phyloP scores from a whole-genome alignment of 2,888 invertebrate genomes.

The Ichneumoninae sp. region DNA sequence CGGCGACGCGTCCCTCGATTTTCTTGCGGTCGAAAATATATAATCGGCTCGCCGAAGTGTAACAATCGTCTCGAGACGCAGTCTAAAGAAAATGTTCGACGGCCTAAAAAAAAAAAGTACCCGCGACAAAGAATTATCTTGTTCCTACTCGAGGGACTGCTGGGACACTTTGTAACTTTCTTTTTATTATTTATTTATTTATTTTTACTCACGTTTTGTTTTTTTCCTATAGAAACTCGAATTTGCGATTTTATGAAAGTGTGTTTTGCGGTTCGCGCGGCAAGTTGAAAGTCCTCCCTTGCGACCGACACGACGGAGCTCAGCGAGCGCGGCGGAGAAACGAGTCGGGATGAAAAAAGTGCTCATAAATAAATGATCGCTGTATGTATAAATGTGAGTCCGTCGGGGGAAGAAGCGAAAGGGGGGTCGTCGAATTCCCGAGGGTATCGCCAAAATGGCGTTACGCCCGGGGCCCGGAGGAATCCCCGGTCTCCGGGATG shows the following conservation, averaged over 20 bases:
- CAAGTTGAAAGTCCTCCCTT: not conserved
- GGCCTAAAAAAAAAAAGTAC: not conserved
- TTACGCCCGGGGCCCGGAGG: not conserved
- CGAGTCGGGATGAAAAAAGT: not conserved
- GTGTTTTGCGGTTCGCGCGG: not conserved
- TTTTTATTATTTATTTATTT: not conserved
- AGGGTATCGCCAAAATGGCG: slow-evolving; percentile 45
- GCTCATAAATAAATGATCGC: slow-evolving; percentile 44
- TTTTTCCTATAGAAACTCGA: slow-evolving; percentile 11
- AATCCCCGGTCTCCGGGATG: slow-evolving; percentile 77
- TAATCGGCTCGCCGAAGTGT: not conserved
- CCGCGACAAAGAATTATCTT: slow-evolving; percentile 5
- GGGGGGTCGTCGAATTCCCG: slow-evolving; percentile 19
- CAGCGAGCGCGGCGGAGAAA: not conserved
- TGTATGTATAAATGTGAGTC: slow-evolving; percentile 25
- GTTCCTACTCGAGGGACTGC: slow-evolving; percentile 3
- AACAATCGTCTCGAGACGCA: not conserved
- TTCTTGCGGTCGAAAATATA: slow-evolving; percentile 17
- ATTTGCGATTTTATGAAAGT: slow-evolving; percentile 32
- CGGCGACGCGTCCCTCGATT: slow-evolving; percentile 11
- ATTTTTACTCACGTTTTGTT: too few relatives aligned
- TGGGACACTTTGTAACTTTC: not conserved
- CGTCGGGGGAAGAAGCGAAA: slow-evolving; percentile 12
- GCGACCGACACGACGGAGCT: too few relatives aligned
- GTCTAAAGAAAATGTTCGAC: not conserved